Conservation (phyloP, 2,888 invertebrate species). For the Epirrhoe alternata region DNA sequence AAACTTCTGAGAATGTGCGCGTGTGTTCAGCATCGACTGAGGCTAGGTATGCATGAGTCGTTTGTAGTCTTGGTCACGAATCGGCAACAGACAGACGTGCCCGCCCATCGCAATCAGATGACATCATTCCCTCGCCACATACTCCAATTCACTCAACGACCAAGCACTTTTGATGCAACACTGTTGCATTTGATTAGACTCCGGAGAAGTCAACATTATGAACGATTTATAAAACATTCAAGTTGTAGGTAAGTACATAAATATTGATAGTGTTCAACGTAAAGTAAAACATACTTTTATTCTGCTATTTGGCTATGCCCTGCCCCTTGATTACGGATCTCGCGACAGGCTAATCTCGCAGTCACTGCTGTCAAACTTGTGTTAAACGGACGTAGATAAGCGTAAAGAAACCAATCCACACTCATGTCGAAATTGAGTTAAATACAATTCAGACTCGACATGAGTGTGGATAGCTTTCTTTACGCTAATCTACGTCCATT, state of each 20-base stretch:
- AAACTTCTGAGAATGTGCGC: constrained; percentile 52
- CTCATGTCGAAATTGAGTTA: too few species aligned
- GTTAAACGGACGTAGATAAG: too few species aligned
- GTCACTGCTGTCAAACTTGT: too few species aligned
- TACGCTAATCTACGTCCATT: too few species aligned
- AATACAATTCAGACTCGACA: too few species aligned
- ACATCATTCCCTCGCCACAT: constrained; percentile 66
- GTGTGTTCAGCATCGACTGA: constrained; percentile 59
- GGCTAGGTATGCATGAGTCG: constrained; percentile 64
- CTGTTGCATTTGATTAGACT: constrained; percentile 40
- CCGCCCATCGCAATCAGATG: constrained; percentile 74
- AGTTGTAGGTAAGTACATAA: neutral
- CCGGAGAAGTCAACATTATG: constrained; percentile 23
- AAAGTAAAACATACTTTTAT: neutral
- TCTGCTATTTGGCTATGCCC: neutral
- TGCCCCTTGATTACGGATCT: too few species aligned
- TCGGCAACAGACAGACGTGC: constrained; percentile 63
- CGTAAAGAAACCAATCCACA: too few species aligned
- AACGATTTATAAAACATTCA: constrained; percentile 2
- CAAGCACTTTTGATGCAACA: constrained; percentile 46
- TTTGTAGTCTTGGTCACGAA: constrained; percentile 67
- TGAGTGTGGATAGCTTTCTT: too few species aligned
- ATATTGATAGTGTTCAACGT: neutral
- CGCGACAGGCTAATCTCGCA: too few species aligned
- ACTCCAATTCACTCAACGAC: constrained; percentile 53